A percentile compares a stretch with the other conserved stretches of the same genome.
Conservation (phyloP, 2,888 invertebrate species). For the Lissonota sp. region DNA sequence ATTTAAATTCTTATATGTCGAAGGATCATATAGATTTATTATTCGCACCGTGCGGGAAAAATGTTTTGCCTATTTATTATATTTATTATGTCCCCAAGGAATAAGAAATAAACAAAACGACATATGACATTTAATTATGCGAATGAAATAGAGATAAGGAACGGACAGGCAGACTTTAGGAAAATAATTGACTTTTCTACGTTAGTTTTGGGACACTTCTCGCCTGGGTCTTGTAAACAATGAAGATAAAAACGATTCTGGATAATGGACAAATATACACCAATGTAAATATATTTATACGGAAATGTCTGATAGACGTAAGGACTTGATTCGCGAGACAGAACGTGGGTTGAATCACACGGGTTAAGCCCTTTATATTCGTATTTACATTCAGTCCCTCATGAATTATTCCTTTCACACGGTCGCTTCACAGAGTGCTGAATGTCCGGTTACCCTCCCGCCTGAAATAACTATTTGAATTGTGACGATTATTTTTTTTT, state of each 20-base stretch:
- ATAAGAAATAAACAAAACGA: too few species aligned
- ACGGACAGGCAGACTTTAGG: not conserved
- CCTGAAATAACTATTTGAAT: slow-evolving; percentile 27
- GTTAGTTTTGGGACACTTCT: not conserved
- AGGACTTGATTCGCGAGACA: too few species aligned
- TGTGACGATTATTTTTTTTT: slow-evolving; percentile 6
- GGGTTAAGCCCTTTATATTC: not conserved
- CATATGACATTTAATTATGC: too few species aligned
- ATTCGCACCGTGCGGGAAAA: too few species aligned
- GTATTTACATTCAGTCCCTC: slow-evolving; percentile 39
- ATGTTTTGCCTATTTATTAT: too few species aligned
- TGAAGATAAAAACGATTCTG: slow-evolving; percentile 45
- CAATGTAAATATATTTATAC: slow-evolving; percentile 32
- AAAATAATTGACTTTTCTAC: not conserved
- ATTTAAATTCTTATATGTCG: too few species aligned
- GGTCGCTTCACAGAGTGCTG: slow-evolving; percentile 66
- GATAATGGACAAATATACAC: slow-evolving; percentile 54
- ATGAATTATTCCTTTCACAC: slow-evolving; percentile 70
- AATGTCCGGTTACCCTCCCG: slow-evolving; percentile 47
- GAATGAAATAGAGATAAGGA: not conserved
- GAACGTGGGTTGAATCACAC: too few species aligned
- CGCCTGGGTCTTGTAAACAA: not conserved
- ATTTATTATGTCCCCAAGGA: too few species aligned
- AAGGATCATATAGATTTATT: too few species aligned
- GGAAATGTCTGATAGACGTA: too few species aligned